A percentile compares a stretch with the other conserved stretches of the same genome.
These are phyloP conservation scores for Luperina testacea DNA, from an alignment of 2,888 invertebrate genomes.

Conservation along the genomic window DNA sequence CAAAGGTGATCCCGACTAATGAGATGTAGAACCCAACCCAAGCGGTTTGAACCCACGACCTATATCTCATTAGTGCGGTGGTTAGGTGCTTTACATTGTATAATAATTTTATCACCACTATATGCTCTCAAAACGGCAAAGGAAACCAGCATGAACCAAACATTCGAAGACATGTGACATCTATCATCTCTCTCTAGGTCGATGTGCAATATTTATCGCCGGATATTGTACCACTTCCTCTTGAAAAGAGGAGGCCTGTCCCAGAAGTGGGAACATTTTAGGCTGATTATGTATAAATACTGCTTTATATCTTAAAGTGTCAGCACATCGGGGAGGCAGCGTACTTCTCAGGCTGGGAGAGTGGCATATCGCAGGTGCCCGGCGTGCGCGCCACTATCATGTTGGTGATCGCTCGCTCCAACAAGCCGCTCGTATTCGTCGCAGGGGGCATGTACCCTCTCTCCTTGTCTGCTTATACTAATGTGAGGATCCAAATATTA, in stretches of 20 bases:
- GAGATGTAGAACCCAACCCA: no score
- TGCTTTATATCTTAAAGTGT: conserved; percentile 67
- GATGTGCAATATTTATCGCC: no score
- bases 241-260: neutral
- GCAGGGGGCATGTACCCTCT: conserved; percentile 85
- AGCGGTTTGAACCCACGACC: no score
- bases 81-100: no score
- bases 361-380: conserved; percentile 72
- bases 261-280: no score
- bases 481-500: conserved; percentile 69
- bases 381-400: conserved; percentile 77
- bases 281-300: neutral
- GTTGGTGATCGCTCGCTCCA: conserved; percentile 77
- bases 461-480: conserved; percentile 79
- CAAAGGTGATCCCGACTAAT: no score
- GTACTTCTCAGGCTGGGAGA: conserved; percentile 84
- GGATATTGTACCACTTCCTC: neutral
- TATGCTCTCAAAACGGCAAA: no score
- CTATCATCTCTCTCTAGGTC: no score
- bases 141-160: neutral
- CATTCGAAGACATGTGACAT: neutral
- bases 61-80: no score
- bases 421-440: conserved; percentile 78
- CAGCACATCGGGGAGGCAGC: conserved; percentile 76
- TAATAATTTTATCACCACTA: no score